phyloP scores from a whole-genome alignment of 2,113 vertebrate genomes.

The Protobothrops mucrosquamatus region DNA sequence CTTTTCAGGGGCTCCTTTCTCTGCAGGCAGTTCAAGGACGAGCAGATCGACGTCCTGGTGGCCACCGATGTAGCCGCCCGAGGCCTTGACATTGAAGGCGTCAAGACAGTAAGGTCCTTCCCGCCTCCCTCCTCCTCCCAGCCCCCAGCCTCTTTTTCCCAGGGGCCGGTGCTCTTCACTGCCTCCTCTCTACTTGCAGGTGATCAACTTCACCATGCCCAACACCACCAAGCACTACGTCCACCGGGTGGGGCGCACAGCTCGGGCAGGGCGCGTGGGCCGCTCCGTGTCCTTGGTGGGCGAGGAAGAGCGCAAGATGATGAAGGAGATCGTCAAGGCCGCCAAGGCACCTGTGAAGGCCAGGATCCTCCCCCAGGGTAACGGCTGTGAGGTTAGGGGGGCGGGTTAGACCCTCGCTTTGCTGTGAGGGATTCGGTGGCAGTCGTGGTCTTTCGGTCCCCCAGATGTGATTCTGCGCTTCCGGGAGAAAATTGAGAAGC shows the following conservation, averaged over 20 bases:
- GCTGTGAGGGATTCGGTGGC: background rate
- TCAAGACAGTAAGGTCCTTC: slow-evolving; percentile 85
- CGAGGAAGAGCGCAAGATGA: slow-evolving; percentile 89
- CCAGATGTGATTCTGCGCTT: slow-evolving; percentile 94
- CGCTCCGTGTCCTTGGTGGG: slow-evolving; percentile 94
- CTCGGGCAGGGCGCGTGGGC: slow-evolving; percentile 86
- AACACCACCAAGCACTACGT: slow-evolving; percentile 94
- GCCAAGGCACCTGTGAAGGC: slow-evolving; percentile 89
- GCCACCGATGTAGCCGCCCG: slow-evolving; percentile 96
- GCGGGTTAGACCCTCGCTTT: fast-evolving
- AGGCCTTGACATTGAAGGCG: slow-evolving; percentile 93
- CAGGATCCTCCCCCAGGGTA: slow-evolving; percentile 89
- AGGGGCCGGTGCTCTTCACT: background rate
- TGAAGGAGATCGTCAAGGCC: slow-evolving; percentile 92
- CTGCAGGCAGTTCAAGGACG: slow-evolving; percentile 94
- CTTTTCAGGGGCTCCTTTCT: background rate
- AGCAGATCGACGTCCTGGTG: slow-evolving; percentile 94
- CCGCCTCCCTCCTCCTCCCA: background rate
- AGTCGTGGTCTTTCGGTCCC: background rate
- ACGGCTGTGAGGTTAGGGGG: background rate
- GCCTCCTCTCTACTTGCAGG: slow-evolving; percentile 64
- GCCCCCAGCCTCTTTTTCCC: background rate
- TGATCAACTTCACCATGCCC: slow-evolving; percentile 99
- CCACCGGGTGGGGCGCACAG: slow-evolving; percentile 92
- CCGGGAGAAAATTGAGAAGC: slow-evolving; percentile 87